Base-by-base conservation (phyloP, 2,113 vertebrate genomes). In the Rhynchopsitta pachyrhyncha region DNA sequence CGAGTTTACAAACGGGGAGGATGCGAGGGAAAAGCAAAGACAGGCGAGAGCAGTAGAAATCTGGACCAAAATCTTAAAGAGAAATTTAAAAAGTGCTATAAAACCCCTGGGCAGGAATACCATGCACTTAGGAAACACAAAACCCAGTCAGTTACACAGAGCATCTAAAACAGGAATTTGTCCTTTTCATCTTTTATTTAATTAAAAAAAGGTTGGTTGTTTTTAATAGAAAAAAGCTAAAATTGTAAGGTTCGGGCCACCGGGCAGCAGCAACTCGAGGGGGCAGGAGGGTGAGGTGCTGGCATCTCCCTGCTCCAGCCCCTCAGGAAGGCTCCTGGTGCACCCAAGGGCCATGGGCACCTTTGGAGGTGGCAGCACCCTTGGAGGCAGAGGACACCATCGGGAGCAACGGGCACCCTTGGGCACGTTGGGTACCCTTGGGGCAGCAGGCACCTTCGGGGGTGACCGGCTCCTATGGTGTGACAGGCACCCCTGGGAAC, bases 41-140 rank as follows among this genome's bases (percentile, higher is more conserved):
- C 91, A 98, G 93, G 93, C 69, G 19, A 95, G 93, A 96, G 95
- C 91, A 96, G 96, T 97, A 96, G 94, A 97, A 97, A 94, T 93
- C 75, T 33, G 96, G 97, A 96, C 96, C 95, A 93, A 97, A 97
- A 93, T 95, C 85, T 92, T 94, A 68, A 96, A 91, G 95, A 97
- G 93, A 96, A 97, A 97, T 97, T 97, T 97, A 97, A 96, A 97
- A 97, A 97, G 92, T 96, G 96, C 94, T 97, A 97, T 93, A 97
- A 98, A 95, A 97, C 78, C 93, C 95, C 96, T 95, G 3, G 35
- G 94, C 90, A 97, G 98, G 90, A 94, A 95, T 52, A 85, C 96
- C 97, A 97, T 95, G 96, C 97, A 97, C 89, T 86, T 95, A 97
- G 96, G 96, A 98, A 98, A 96, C 96, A 97, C 93, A 97, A 95